Evolutionary conservation across 2,797 vertebrate genomes (phyloP).

Genomic region (Coranthus polyacanthus): DNA sequence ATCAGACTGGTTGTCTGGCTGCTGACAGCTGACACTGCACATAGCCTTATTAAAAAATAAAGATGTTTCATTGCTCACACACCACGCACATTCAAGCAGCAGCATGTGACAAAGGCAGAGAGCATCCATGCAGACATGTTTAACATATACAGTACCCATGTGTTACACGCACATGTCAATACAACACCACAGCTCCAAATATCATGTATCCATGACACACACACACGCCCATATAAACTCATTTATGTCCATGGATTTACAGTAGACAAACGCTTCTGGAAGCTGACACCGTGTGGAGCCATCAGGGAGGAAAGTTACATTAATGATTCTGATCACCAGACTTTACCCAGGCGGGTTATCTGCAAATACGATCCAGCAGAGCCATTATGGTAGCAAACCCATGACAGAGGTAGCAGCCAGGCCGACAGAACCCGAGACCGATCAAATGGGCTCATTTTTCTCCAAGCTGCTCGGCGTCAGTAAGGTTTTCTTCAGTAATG

Average conservation of each 20-base stretch:
- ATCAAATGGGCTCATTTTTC: constrained; percentile 62
- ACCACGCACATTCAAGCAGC: constrained; percentile 10
- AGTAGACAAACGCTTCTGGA: constrained; percentile 52
- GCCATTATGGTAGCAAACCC: constrained; percentile 44
- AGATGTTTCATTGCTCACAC: constrained; percentile 63
- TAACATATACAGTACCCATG: constrained; percentile 3
- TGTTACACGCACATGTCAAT: constrained; percentile 3
- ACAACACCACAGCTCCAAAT: constrained; percentile 17
- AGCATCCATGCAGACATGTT: constrained; percentile 15
- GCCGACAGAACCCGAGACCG: constrained; percentile 40
- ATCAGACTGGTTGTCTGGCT: constrained; percentile 53
- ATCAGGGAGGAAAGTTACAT: constrained; percentile 81
- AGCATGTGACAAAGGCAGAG: constrained; percentile 13
- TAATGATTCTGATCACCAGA: constrained; percentile 74
- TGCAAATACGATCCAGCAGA: constrained; percentile 60
- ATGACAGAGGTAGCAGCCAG: constrained; percentile 46
- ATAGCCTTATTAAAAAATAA: constrained; percentile 84
- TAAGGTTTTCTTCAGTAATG: constrained; percentile 42
- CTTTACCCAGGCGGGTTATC: constrained; percentile 70
- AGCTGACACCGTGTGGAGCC: constrained; percentile 67
- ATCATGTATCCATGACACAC: constrained; percentile 7
- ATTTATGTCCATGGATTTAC: not conserved
- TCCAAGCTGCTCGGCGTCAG: constrained; percentile 33
- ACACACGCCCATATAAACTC: not conserved
- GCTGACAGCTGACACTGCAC: constrained; percentile 80